These are phyloP conservation scores for Datnioides undecimradiatus DNA, from an alignment of 2,113 vertebrate species.

Conservation along the genomic window DNA sequence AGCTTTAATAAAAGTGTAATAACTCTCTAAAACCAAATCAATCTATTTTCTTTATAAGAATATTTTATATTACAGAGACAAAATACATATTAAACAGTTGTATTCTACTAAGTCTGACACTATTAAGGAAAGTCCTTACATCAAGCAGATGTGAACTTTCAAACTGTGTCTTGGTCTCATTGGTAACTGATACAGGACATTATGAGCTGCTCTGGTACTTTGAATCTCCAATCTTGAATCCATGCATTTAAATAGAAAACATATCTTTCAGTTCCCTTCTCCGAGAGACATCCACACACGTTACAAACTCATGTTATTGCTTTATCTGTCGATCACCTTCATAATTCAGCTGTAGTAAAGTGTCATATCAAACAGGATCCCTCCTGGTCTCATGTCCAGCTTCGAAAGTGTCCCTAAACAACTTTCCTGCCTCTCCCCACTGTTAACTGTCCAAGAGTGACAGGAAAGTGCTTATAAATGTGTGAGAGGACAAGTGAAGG, in stretches of 20 bases:
- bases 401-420: slow-evolving; percentile 13
- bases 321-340: slow-evolving; percentile 10
- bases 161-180: too few relatives aligned
- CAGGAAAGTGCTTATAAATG: slow-evolving; percentile 9
- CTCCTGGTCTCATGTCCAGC: slow-evolving; percentile 19
- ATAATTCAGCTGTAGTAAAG: slow-evolving; percentile 14
- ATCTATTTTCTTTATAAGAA: background rate
- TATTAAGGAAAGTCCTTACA: too few relatives aligned
- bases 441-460: slow-evolving; percentile 26
- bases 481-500: background rate
- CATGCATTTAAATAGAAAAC: background rate
- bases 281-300: background rate
- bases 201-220: background rate
- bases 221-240: background rate
- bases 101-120: too few relatives aligned
- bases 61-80: too few relatives aligned
- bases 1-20: background rate
- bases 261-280: background rate
- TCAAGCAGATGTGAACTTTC: too few relatives aligned
- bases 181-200: background rate
- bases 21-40: slow-evolving; percentile 3
- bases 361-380: slow-evolving; percentile 17
- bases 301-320: background rate
- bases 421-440: background rate
- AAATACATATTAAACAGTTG: too few relatives aligned